Evolutionary conservation across 2,888 invertebrate species (phyloP), one percentile per base, ranked within the genome.

Genomic region (Xanthorhoe spadicearia): DNA sequence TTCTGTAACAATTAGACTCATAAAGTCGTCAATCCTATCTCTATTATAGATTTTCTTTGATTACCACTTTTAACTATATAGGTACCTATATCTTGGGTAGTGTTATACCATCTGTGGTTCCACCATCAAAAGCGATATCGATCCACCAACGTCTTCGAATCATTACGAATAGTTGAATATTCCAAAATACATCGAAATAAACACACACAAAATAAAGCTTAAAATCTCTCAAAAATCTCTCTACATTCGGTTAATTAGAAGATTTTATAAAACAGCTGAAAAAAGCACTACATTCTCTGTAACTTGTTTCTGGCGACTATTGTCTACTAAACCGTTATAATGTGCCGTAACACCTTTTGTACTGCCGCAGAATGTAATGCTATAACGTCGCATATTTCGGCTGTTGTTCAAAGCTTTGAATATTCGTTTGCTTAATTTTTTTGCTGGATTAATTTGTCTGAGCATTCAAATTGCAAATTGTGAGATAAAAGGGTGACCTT

Each of bases 391-490:
- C 87, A 87, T 86, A 89, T 90, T 90, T 87, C 74, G 83, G 73
- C 84, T 79, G 83, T 83, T 83, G 84, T 84, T 82, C 76, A 79
- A 79, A 80, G 81, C 76, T 78, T 75, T 76, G 80, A 85, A 84
- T 87, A 83, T 87, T 85, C 83, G 86, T 88, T 90, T 83, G 84
- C 81, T 84, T 84, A 85, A 83, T 88, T 91, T 48, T 90, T 90
- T 88, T 83, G 82, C 80, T 74, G 88, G 88, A 89, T 90, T 90
- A 88, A 90, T 91, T 90, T 91, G 90, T 90, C 89, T 89, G 88
- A 87, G 90, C 87, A 91, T 92, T 89, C 89, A 90, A 90, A 92
- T 89, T 88, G 87, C 89, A 88, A 88, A 90, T 90, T 88, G 85
- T 83, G 87, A 86, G 83, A 89, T 89, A 63, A 67, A 87, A 84